Evolutionary conservation across 2,888 invertebrate genomes (phyloP).

Genomic region (Xanthorhoe spadicearia): DNA sequence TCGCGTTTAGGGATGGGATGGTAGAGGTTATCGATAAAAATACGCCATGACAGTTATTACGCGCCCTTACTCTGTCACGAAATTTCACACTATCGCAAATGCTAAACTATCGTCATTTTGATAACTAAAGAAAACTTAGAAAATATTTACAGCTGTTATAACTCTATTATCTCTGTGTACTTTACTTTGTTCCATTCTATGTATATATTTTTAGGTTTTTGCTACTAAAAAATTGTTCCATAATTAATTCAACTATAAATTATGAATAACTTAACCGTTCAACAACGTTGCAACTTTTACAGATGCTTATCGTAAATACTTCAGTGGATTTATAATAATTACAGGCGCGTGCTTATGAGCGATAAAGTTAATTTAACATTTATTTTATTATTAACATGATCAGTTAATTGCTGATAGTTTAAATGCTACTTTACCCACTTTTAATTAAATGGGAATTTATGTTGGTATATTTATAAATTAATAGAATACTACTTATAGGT

Average conservation of each 20-base stretch:
- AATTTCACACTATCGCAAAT: no score
- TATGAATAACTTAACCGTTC: constrained; percentile 29
- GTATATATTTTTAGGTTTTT: no score
- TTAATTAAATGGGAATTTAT: no score
- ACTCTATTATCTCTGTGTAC: no score
- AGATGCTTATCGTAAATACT: constrained; percentile 10
- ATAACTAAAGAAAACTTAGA: no score
- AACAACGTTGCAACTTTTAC: background rate
- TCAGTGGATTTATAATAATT: constrained; percentile 4
- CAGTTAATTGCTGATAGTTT: constrained; percentile 1
- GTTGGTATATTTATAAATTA: no score
- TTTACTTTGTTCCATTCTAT: no score
- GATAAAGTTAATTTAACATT: constrained; percentile 1
- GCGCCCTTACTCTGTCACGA: no score
- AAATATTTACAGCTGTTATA: no score
- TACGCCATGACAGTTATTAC: no score
- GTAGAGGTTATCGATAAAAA: constrained; percentile 30
- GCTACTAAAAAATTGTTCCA: background rate
- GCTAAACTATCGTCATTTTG: no score
- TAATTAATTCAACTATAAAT: background rate
- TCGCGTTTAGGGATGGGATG: constrained; percentile 59
- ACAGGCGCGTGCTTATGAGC: constrained; percentile 9
- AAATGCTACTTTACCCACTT: background rate
- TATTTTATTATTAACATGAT: background rate
- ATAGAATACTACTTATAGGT: no score